Evolutionary conservation across 2,797 vertebrate genomes (phyloP), one percentile per base, ranked within the genome.

Genomic region (Alcedo quadribrachys): DNA sequence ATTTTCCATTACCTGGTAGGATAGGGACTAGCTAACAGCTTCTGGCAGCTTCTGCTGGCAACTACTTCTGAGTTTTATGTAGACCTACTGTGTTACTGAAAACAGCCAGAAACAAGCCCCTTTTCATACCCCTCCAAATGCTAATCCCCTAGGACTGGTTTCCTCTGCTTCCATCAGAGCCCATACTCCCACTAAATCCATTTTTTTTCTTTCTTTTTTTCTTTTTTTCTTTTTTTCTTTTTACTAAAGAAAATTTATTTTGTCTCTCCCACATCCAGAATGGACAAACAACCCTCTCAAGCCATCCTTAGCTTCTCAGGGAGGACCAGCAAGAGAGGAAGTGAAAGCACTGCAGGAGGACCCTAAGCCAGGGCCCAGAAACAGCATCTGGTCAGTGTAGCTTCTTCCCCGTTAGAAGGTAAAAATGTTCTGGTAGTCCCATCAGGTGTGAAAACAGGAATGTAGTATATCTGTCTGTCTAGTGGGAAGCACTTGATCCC

Each of bases 101-200:
- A 81, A 74, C 40, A 67, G 50, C 27, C 16, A 58, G 50, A 89
- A 94, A 78, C 0, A 25, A 89, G 57, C 18, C 42, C 48, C 8
- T 92, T 91, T 94, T 66, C 62, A 40, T 30, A 17, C 51, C 90
- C 66, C 80, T 87, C 57, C 33, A 68, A 68, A 86, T 77, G 84
- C 74, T 60, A 62, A 61, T 42, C 55, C 63, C 24, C 22, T 63
- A 45, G 43, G 69, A 66, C 69, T n/a, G 27, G 50, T 66, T 57
- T 88, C 48, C 61, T 37, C 48, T 68, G 63, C 63, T 57, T 79
- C 33, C 33, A 66, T 32, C 67, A 67, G 53, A 74, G 21, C 53
- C n/a, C 33, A 27, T 12, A 19, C 18, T 81, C 51, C 28, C 42
- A 33, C 11, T 42, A 16, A 14, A 35, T 35, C 74, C 74, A 67